Base-by-base conservation (phyloP, 2,888 invertebrate species). In the Drosophila greeni region DNA sequence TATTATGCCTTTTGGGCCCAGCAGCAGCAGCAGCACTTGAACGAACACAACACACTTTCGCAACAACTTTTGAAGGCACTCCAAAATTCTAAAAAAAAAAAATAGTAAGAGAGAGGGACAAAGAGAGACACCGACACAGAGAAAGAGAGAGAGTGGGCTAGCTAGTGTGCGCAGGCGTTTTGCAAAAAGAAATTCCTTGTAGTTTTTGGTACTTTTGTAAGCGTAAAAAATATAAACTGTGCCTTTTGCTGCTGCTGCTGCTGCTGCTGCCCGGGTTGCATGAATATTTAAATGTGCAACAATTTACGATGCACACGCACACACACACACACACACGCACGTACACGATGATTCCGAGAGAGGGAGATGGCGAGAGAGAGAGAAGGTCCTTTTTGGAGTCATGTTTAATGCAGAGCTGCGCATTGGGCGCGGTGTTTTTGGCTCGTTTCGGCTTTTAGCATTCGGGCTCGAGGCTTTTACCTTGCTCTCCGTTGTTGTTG, bases 381-480 rank as follows among this genome's bases (percentile, higher is more conserved):
- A 54, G 47, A 39, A 61, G 62, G 74, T 74, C 65, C 65, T 67
- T 69, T 62, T 70, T 47, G 58, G 51, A 59, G 59, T 70, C 72
- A 76, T 79, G 70, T 72, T 73, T 76, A 82, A 79, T 80, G 73
- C 76, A 71, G 66, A 78, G 83, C 77, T 73, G 76, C 77, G 70
- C 83, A 80, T 76, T 71, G 85, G 81, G 85, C 83, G 81, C 85
- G 81, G 81, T 81, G 75, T 72, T 70, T 51, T 58, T 54, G 70
- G 57, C 66, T 76, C 75, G 72, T 54, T 59, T 64, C 47, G 59
- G 54, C 64, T 65, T 71, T 78, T 45, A 29, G 59, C 29, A 45
- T 59, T 59, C 60, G 59, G 42, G 71, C 65, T 66, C 72, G 71
- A 73, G 76, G 84, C 70, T 68, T 74, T 73, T 70, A 80, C 83